Percentiles rank a stretch among this genome's conserved stretches.
Conservation (phyloP, 2,113 vertebrate species). For the Antechinus flavipes region DNA sequence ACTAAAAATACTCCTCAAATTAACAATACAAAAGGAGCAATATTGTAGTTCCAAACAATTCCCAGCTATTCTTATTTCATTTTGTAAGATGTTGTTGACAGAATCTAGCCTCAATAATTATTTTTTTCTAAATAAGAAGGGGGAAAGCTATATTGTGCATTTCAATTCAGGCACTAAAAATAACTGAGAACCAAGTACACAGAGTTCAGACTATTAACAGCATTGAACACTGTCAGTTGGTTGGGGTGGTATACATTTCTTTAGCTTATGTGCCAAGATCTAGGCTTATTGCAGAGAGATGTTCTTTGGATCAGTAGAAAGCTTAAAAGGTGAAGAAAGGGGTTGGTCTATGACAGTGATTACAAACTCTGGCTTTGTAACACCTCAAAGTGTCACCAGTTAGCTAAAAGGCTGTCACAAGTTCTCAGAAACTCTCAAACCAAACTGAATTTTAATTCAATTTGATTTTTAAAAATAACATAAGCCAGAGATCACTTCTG, state of each 20-base stretch:
- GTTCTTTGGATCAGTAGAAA: conserved; percentile 62
- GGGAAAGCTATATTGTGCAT: conserved; percentile 66
- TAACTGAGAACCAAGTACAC: conserved; percentile 74
- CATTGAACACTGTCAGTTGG: conserved; percentile 74
- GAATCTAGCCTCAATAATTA: conserved; percentile 70
- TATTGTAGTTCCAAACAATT: conserved; percentile 69
- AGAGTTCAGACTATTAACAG: conserved; percentile 76
- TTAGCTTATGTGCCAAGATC: conserved; percentile 70
- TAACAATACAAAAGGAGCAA: conserved; percentile 70
- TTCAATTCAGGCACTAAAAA: conserved; percentile 77
- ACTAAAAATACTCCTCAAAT: conserved; percentile 72
- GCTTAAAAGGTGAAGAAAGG: conserved; percentile 71
- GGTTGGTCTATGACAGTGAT: conserved; percentile 46
- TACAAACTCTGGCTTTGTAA: conserved; percentile 63
- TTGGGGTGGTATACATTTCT: conserved; percentile 71
- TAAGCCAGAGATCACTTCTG: conserved; percentile 29
- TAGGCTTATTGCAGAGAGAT: conserved; percentile 69
- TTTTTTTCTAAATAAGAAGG: conserved; percentile 71
- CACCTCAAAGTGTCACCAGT: conserved; percentile 49
- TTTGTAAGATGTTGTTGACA: conserved; percentile 68
- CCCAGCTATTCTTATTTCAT: conserved; percentile 68
- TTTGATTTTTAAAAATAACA: conserved; percentile 59
- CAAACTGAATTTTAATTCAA: conserved; percentile 41
- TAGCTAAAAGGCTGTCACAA: conserved; percentile 51
- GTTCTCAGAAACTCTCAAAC: conserved; percentile 36